Evolutionary conservation across 2,888 invertebrate species (phyloP).

Genomic region (Leptinotarsa haldemani): DNA sequence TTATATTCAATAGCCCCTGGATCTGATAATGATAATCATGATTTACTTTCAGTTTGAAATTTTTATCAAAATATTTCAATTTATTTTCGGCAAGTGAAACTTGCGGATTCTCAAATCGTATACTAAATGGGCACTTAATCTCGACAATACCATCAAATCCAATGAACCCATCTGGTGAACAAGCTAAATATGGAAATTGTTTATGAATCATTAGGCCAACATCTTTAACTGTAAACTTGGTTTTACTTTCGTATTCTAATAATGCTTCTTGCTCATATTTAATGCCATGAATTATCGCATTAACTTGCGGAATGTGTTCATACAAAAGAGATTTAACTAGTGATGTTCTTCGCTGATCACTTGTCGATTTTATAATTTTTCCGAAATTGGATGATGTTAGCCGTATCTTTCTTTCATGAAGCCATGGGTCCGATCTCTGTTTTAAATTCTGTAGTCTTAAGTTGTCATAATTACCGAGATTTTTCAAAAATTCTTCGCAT

Average conservation of each 20-base stretch:
- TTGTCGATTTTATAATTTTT: background rate
- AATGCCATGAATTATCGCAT: constrained; percentile 18
- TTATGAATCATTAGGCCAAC: constrained; percentile 12
- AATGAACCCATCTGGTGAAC: constrained; percentile 1
- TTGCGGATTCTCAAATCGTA: background rate
- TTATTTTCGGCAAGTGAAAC: background rate
- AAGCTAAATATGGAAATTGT: constrained; percentile 17
- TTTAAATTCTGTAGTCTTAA: background rate
- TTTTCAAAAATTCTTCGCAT: constrained; percentile 14
- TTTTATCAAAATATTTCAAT: constrained; percentile 3
- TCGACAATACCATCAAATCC: background rate
- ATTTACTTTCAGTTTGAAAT: background rate
- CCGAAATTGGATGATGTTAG: constrained; percentile 15
- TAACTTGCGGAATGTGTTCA: background rate
- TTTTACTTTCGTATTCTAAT: constrained; percentile 10
- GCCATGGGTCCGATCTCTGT: constrained; percentile 18
- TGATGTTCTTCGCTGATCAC: background rate
- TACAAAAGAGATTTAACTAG: constrained; percentile 9
- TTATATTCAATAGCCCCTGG: background rate
- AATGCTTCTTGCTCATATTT: constrained; percentile 12
- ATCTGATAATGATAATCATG: constrained; percentile 9
- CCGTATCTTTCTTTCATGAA: constrained; percentile 16
- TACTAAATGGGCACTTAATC: background rate
- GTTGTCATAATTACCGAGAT: constrained; percentile 7
- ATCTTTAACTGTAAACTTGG: background rate